Conservation (phyloP, 2,797 vertebrate genomes). For the Oreochromis mossambicus region DNA sequence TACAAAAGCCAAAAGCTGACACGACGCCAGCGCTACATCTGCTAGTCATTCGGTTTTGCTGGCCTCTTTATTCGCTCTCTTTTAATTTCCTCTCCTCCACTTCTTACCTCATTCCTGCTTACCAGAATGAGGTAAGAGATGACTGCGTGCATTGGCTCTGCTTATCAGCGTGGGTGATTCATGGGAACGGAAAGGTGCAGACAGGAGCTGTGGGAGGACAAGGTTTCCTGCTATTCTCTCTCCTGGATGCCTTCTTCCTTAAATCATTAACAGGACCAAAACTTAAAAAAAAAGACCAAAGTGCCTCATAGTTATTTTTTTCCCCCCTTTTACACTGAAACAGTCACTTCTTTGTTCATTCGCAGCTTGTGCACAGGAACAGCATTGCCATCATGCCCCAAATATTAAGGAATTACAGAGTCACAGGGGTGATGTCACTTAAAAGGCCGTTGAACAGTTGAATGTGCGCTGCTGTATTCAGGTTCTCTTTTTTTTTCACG, state of each 20-base stretch:
- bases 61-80: constrained; percentile 12
- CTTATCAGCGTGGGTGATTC: constrained; percentile 60
- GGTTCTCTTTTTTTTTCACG: background rate
- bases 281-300: background rate
- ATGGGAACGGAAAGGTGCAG: constrained; percentile 76
- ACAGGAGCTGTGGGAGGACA: constrained; percentile 48
- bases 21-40: constrained; percentile 51
- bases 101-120: constrained; percentile 51
- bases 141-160: constrained; percentile 4
- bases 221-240: constrained; percentile 71
- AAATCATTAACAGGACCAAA: constrained; percentile 47
- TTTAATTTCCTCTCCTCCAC: constrained; percentile 28
- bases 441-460: background rate
- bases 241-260: constrained; percentile 54
- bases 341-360: constrained; percentile 38
- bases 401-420: constrained; percentile 8
- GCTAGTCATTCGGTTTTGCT: constrained; percentile 33
- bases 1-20: background rate
- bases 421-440: constrained; percentile 38
- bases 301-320: background rate
- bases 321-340: background rate
- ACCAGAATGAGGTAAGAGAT: constrained; percentile 50
- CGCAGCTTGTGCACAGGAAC: background rate
- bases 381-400: background rate
- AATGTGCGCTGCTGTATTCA: background rate